Conservation (phyloP, 2,888 invertebrate species). For the Drosophila longiperda region DNA sequence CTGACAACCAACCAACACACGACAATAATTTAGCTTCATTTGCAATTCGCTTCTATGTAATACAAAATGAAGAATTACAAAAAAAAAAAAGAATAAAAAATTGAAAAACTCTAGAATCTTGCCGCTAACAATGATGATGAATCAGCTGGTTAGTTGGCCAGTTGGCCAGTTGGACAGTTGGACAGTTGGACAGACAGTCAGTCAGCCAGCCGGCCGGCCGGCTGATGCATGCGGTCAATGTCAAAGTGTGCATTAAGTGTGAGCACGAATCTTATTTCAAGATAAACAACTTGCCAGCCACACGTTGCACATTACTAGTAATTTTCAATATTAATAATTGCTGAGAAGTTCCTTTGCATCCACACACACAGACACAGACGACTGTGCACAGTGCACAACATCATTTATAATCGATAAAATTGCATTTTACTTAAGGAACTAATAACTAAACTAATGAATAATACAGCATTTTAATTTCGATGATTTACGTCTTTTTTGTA, state of each 20-base stretch:
- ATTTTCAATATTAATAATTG: slow-evolving; percentile 67
- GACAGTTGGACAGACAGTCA: not conserved
- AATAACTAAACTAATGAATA: not conserved
- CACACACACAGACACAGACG: not conserved
- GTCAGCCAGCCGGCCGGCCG: slow-evolving; percentile 53
- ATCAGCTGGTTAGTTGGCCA: slow-evolving; percentile 43
- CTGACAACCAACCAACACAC: slow-evolving; percentile 43
- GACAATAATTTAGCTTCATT: slow-evolving; percentile 70
- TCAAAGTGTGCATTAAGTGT: slow-evolving; percentile 56
- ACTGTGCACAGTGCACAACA: slow-evolving; percentile 21
- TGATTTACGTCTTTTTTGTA: not conserved
- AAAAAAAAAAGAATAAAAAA: not conserved
- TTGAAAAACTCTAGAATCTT: slow-evolving; percentile 49
- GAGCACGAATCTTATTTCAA: slow-evolving; percentile 78
- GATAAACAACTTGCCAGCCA: slow-evolving; percentile 77
- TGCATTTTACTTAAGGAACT: not conserved
- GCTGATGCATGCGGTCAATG: slow-evolving; percentile 69
- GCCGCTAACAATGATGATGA: slow-evolving; percentile 53
- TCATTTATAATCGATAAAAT: not conserved
- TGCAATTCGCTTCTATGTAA: slow-evolving; percentile 65
- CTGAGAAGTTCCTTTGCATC: slow-evolving; percentile 54
- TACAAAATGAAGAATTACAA: slow-evolving; percentile 18
- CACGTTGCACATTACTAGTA: slow-evolving; percentile 64
- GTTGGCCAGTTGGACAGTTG: not conserved
- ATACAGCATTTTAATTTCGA: not conserved